Evolutionary conservation across 2,797 vertebrate genomes (phyloP), one percentile per base, ranked within the genome.

Genomic region (Channallabes apus): DNA sequence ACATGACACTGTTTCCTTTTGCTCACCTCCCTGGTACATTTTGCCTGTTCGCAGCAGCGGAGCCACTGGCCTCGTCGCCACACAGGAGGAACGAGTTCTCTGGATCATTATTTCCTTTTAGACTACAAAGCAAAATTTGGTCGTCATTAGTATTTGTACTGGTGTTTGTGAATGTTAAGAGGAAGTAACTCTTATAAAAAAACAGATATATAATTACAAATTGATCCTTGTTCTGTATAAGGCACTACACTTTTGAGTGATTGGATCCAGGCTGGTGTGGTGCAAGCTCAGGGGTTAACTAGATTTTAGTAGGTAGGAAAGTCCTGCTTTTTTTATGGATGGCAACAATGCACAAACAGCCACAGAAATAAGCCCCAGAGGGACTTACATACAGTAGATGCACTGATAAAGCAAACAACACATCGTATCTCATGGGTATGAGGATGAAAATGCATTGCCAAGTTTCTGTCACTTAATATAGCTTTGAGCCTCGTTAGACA

Each of bases 1-100:
- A 29, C 29, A 12, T 75, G n/a, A 17, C 41, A 3, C 15, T 32
- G 27, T 77, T n/a, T 51, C 41, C 18, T 62, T 79, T 62, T 41
- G 41, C 69, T 89, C 61, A 89, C 82, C 79, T 84, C 2, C 9
- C 2, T 22, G 58, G 80, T 83, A 32, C n/a, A 86, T 46, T 17
- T 46, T 62, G 58, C 12, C 67, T 17, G n/a, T 46, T 62, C 6
- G 14, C n/a, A 72, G 29, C 54, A n/a, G 82, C 59, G 3, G 82
- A 82, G 41, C 24, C 64, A 64, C 11, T 4, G 2, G 79, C 68
- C 6, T 18, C 11, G 15, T 78, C 38, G 9, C 38, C 54, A 51
- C 77, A 64, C 14, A 27, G 15, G 38, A n/a, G 9, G n/a, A 38
- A 46, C n/a, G 7, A 4, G 12, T 84, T 79, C 71, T 83, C 61